A percentile compares a stretch with the other conserved stretches of the same genome.
Evolutionary conservation across 2,797 vertebrate species (phyloP).

Genomic region (Falco berigora): DNA sequence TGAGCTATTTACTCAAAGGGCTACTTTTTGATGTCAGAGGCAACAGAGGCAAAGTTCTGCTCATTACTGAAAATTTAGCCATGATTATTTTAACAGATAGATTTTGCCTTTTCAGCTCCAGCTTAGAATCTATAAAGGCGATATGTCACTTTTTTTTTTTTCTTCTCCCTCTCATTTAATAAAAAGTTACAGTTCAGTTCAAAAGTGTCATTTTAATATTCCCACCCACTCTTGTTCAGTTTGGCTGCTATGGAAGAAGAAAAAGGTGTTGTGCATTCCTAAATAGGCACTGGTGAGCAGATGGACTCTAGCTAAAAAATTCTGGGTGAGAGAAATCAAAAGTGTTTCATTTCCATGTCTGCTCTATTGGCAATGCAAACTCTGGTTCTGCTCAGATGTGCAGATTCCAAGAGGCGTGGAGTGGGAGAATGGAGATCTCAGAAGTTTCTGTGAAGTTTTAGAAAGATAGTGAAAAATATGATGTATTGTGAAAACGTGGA

Average conservation of each 20-base stretch:
- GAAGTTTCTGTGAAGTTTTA: conserved; percentile 27
- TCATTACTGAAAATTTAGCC: background rate
- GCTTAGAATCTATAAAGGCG: background rate
- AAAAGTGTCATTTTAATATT: conserved; percentile 63
- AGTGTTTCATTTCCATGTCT: conserved; percentile 58
- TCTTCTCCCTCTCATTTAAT: background rate
- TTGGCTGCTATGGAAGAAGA: conserved; percentile 49
- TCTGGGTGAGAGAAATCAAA: conserved; percentile 55
- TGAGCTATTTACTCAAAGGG: background rate
- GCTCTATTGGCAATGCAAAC: conserved; percentile 43
- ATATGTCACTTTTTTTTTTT: background rate
- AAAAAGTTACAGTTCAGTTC: conserved; percentile 46
- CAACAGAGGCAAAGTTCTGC: background rate
- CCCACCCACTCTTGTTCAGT: conserved; percentile 53
- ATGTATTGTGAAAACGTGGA: conserved; percentile 7
- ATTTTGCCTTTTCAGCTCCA: background rate
- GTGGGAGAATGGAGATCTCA: conserved; percentile 8
- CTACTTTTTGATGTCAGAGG: background rate
- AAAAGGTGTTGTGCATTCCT: conserved; percentile 60
- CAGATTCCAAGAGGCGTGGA: conserved; percentile 8
- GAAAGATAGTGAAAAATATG: background rate
- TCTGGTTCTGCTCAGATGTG: background rate
- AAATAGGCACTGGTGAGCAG: conserved; percentile 61
- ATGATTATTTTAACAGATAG: background rate
- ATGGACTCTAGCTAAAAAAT: conserved; percentile 63